Conservation (phyloP, 1,140 invertebrate species). For the Hestina assimilis region DNA sequence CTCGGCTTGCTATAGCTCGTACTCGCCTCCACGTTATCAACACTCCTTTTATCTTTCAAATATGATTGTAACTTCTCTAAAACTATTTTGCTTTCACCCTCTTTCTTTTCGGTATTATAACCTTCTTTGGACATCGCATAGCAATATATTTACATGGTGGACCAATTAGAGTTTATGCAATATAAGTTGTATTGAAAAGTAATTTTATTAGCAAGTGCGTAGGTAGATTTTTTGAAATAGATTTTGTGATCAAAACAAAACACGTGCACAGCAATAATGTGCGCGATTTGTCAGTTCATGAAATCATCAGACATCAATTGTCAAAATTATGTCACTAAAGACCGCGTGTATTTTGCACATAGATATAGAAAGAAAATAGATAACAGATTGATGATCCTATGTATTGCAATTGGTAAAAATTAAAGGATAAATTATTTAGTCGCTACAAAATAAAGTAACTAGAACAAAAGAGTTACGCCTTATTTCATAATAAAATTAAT, state of each 20-base stretch:
- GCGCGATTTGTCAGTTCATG: too few relatives aligned
- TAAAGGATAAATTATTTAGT: too few relatives aligned
- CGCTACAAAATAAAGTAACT: too few relatives aligned
- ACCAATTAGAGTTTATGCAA: not conserved
- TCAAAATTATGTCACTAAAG: too few relatives aligned
- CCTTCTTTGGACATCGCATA: conserved; percentile 72
- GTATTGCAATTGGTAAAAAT: too few relatives aligned
- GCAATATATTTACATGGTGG: conserved; percentile 35
- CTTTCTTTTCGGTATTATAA: conserved; percentile 72
- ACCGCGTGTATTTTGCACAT: too few relatives aligned
- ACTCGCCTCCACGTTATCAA: conserved; percentile 48
- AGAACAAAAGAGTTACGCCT: too few relatives aligned
- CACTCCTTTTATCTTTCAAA: conserved; percentile 72
- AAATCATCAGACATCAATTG: too few relatives aligned
- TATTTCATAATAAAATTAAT: too few relatives aligned
- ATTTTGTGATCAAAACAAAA: conserved; percentile 25
- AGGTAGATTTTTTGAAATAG: not conserved
- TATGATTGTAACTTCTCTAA: conserved; percentile 72
- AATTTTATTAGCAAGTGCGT: not conserved
- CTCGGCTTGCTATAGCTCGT: conserved; percentile 55
- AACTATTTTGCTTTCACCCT: conserved; percentile 70
- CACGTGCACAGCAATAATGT: conserved; percentile 31
- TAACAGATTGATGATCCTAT: too few relatives aligned
- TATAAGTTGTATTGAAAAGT: not conserved
- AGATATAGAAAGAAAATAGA: too few relatives aligned